phyloP scores from a whole-genome alignment of 1,140 invertebrate species.

The Sarcophaga bullata region DNA sequence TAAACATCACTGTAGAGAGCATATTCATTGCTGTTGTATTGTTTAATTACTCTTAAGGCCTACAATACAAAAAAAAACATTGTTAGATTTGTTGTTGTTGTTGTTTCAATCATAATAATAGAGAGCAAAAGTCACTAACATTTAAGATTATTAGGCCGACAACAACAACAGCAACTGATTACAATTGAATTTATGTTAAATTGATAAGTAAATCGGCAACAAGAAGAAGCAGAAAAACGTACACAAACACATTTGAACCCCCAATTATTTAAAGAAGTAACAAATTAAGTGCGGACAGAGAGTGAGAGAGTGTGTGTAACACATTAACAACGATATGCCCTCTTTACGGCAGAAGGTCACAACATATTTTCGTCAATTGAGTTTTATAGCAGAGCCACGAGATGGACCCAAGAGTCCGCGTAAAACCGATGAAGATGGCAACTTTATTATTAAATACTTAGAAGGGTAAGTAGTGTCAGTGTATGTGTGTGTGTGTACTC shows the following conservation, averaged over 20 bases:
- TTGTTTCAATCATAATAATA: neutral
- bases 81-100: neutral
- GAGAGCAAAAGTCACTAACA: too few species aligned
- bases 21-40: neutral
- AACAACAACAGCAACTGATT: neutral
- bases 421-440: conserved; percentile 69
- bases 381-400: conserved; percentile 73
- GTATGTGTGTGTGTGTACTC: neutral
- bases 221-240: neutral
- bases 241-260: too few species aligned
- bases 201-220: neutral
- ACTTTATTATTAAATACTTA: conserved; percentile 79
- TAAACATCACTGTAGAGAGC: neutral
- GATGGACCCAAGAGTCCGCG: conserved; percentile 62
- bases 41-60: conserved; percentile 32
- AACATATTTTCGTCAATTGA: conserved; percentile 79
- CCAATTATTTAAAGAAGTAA: too few species aligned
- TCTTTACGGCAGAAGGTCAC: conserved; percentile 78
- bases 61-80: neutral
- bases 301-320: neutral
- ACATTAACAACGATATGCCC: conserved; percentile 69
- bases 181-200: neutral
- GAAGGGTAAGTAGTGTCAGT: conserved; percentile 71
- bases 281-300: too few species aligned
- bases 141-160: neutral